These are phyloP conservation scores for Eulemur albifrons DNA, from an alignment of 2,797 vertebrate species.

Conservation along the genomic window DNA sequence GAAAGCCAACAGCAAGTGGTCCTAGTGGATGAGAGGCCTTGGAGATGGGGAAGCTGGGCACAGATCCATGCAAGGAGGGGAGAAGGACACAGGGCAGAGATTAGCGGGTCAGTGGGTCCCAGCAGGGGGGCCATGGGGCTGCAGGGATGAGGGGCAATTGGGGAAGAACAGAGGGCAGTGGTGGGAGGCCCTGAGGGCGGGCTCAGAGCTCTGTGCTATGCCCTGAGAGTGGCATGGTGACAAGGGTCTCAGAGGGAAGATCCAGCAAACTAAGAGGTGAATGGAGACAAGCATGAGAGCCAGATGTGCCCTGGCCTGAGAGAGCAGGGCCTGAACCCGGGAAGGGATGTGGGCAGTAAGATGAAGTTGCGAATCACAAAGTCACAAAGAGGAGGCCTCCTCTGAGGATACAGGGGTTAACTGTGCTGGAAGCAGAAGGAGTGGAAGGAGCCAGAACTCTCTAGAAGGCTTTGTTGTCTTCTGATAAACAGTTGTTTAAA, in stretches of 20 bases:
- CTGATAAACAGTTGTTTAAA: neutral
- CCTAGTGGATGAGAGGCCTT: neutral
- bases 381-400: neutral
- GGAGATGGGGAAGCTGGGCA: neutral
- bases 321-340: neutral
- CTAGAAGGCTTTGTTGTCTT: neutral
- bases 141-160: neutral
- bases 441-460: neutral
- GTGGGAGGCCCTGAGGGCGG: neutral
- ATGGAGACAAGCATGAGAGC: neutral
- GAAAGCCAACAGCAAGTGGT: neutral
- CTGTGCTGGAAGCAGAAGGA: neutral
- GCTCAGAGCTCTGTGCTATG: neutral
- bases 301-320: neutral
- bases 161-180: rapidly evolving
- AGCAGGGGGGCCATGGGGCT: too few species aligned
- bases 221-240: neutral
- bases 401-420: neutral
- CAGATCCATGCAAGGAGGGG: rapidly evolving
- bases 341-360: neutral
- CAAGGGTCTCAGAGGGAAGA: neutral
- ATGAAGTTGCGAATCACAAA: neutral
- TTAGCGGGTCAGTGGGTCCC: neutral
- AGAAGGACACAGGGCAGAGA: neutral
- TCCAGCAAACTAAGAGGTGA: neutral